These are phyloP conservation scores for Saccostrea glomerata DNA, from an alignment of 1,140 invertebrate species.

Conservation along the genomic window DNA sequence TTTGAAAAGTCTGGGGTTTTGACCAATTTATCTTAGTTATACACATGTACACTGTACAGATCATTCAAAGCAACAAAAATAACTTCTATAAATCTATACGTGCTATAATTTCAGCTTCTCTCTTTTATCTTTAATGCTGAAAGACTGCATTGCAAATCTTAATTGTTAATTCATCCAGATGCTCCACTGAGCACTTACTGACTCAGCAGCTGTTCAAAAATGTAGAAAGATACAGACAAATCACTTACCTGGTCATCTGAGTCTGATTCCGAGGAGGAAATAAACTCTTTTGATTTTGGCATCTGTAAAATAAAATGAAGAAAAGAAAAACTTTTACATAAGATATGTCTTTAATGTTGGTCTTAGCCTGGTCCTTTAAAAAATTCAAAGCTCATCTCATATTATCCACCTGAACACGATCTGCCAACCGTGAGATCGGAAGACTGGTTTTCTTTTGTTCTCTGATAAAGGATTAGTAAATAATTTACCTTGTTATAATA, in stretches of 20 bases:
- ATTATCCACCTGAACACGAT: neutral
- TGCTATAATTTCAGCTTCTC: no score
- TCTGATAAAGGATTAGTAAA: neutral
- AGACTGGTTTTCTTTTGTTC: neutral
- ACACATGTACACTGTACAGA: no score
- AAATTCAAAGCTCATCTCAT: neutral
- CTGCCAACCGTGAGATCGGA: neutral
- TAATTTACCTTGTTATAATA: neutral
- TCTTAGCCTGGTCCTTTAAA: neutral
- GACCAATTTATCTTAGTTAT: no score
- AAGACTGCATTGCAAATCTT: no score
- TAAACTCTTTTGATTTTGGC: constrained; percentile 72
- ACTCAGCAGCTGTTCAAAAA: no score
- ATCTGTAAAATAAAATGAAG: constrained; percentile 53
- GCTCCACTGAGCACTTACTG: no score
- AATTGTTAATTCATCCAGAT: no score
- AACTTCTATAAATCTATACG: no score
- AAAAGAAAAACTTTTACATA: neutral
- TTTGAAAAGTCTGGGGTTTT: no score
- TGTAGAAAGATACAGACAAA: no score
- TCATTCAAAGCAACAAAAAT: no score
- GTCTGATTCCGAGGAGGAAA: constrained; percentile 65
- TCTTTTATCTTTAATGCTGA: no score
- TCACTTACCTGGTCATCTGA: constrained; percentile 64
- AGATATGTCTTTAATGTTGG: neutral